Base-by-base conservation (phyloP, 2,888 invertebrate genomes). In the Dichetophora obliterata region DNA sequence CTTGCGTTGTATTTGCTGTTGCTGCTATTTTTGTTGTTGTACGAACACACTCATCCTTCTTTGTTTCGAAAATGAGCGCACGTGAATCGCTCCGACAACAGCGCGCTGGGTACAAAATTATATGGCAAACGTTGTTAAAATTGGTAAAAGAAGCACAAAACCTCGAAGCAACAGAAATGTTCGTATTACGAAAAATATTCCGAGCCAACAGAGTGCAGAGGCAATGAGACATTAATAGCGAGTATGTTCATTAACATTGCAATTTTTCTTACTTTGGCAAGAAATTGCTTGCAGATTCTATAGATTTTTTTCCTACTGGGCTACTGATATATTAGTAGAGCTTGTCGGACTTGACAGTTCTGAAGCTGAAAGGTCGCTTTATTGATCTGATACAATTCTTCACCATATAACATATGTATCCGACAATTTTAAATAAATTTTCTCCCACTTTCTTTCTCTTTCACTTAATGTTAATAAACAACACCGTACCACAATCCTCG, bases 31-130 rank as follows among this genome's bases (percentile, higher is more conserved):
- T 57, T 57, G 52, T n/a, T 19, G 57, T 54, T 54, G 37, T 57
- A 37, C 34, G 19, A 24, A 75, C 63, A 68, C 61, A 75, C 75
- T 71, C 75, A 74, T 71, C 52, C 75, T 63, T 71, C 71, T 77
- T 76, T 73, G 76, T 68, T 61, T 75, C 54, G 63, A 70, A 78
- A 76, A 78, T 74, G 74, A 74, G 74, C 66, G 74, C 74, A 74
- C 74, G 66, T 74, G 74, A 74, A 74, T 24, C 74, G 66, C 66
- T 31, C 59, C 48, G 59, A 14, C 61, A 43, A 11, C 43, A 48
- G 5, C 63, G 72, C 37, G 19, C 8, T n/a, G 34, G 37, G 43
- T 48, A 43, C 48, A 70, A 52, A 70, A 70, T 70, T 31, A 31
- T 31, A 70, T 72, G 50, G 63, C 61, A 63, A 73, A 48, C 54